A percentile compares a stretch with the other conserved stretches of the same genome.
These are phyloP conservation scores for Oceanodroma leucorhoa DNA, from an alignment of 2,797 vertebrate species.

Conservation along the genomic window DNA sequence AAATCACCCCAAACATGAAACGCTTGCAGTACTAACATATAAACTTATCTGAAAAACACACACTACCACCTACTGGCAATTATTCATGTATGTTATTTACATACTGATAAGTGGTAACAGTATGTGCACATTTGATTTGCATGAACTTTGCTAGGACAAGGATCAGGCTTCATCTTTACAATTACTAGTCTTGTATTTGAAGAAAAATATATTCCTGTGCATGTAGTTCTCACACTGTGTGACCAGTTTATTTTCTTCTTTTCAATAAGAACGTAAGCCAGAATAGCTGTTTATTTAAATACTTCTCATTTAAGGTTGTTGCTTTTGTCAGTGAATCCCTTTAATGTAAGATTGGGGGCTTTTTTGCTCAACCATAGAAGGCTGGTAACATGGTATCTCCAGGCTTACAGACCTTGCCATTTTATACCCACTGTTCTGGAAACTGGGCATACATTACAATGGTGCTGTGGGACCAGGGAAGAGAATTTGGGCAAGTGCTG, in stretches of 20 bases:
- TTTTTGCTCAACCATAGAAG: neutral
- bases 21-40: neutral
- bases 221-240: neutral
- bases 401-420: neutral
- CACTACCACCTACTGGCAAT: conserved; percentile 66
- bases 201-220: neutral
- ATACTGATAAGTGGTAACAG: conserved; percentile 3
- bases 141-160: neutral
- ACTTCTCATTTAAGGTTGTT: neutral
- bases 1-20: conserved; percentile 41
- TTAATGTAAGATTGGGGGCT: neutral
- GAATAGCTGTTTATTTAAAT: neutral
- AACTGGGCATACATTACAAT: neutral
- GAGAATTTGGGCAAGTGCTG: neutral
- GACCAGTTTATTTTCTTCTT: neutral
- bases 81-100: conserved; percentile 53
- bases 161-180: neutral
- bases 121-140: neutral
- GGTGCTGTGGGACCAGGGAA: neutral
- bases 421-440: neutral
- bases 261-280: neutral
- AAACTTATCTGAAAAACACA: conserved; percentile 49
- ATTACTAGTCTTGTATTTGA: neutral
- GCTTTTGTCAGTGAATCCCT: neutral
- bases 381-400: neutral